These are phyloP conservation scores for Cynocephalus volans DNA, from an alignment of 2,113 vertebrate genomes.

Conservation along the genomic window DNA sequence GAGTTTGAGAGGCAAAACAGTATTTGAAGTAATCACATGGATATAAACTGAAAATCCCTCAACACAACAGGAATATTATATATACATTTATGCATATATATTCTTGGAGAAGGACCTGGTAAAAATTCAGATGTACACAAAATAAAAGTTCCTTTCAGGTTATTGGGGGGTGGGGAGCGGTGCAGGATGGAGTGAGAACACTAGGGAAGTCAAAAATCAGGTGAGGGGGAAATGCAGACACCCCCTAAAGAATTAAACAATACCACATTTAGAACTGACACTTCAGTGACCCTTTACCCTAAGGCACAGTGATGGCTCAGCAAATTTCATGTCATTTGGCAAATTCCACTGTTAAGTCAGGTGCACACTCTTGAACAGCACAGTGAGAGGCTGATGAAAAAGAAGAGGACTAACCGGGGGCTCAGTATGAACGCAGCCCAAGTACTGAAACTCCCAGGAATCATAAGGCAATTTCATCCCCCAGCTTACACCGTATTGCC, in stretches of 20 bases:
- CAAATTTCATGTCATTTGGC: not conserved
- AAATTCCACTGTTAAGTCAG: conserved; percentile 9
- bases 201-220: not conserved
- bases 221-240: not conserved
- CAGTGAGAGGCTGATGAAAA: not conserved
- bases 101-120: not conserved
- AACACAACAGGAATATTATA: too few species aligned
- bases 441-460: not conserved
- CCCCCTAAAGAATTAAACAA: not conserved
- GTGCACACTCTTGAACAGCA: not conserved
- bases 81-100: too few species aligned
- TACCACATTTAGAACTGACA: conserved; percentile 14
- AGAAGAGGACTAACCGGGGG: not conserved
- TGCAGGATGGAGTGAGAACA: not conserved
- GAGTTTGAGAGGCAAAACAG: not conserved
- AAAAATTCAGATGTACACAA: not conserved
- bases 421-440: not conserved
- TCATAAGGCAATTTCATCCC: not conserved
- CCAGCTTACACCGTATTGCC: not conserved
- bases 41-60: too few species aligned
- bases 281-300: not conserved
- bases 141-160: not conserved
- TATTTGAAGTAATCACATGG: too few species aligned
- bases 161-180: not conserved
- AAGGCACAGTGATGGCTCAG: not conserved